Evolutionary conservation across 2,888 invertebrate species (phyloP), one percentile per base, ranked within the genome.

Genomic region (Macrophya alboannulata): DNA sequence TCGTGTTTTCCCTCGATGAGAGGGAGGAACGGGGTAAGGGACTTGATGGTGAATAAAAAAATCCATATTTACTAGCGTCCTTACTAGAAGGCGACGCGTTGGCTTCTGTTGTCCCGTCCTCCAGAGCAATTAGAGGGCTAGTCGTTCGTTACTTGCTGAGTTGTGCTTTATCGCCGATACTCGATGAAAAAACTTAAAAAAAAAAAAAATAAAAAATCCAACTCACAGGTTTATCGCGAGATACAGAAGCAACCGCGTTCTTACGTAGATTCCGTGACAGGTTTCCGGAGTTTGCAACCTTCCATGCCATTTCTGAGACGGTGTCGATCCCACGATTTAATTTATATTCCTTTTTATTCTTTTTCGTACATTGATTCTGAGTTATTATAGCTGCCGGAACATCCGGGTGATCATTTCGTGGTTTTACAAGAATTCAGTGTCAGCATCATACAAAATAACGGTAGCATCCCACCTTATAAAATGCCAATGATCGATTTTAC

Each of bases 401-500:
- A 9, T 48, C 45, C 9, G 25, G n/a, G 45, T 31, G 74, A 68
- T 68, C 17, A 37, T 68, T 68, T 55, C 37, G 31, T 37, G 37
- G 15, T 37, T 55, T 77, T 77, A 55, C 77, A 21, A 55, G 37
- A 37, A 77, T 77, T 55, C n/a, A 43, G 77, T 77, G 77, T 51
- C 77, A 77, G 77, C 37, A 77, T 77, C 55, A 77, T 77, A 9
- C 15, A 15, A 62, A 62, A 43, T 81, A 81, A 81, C 81, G 81
- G 81, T 81, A 81, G 81, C 81, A 81, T 81, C n/a, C 62, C 81
- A 86, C 86, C 87, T 88, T 88, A 88, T 89, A 88, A 86, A 86
- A 88, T 86, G 84, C 85, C 85, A 86, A 88, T 88, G 87, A 87
- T 90, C 87, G 87, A 88, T 88, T 89, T 88, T 88, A 87, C 85